These are phyloP conservation scores for Heliornis fulica DNA, from an alignment of 2,113 vertebrate genomes.

Conservation along the genomic window DNA sequence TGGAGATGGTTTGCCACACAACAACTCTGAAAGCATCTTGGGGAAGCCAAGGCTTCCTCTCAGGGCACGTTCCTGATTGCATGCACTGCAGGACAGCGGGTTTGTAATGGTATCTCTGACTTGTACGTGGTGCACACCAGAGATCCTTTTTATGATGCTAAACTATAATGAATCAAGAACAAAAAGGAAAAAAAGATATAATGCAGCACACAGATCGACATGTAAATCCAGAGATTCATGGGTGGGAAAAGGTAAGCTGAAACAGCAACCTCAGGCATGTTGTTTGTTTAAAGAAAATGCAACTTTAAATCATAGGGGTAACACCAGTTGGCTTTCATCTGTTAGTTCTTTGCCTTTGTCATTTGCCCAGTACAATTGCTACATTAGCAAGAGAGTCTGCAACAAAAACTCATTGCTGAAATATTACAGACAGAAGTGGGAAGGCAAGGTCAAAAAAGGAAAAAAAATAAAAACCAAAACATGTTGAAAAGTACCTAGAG, in stretches of 20 bases:
- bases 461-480: neutral
- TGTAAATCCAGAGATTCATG: neutral
- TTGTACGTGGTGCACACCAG: neutral
- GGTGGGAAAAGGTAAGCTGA: neutral
- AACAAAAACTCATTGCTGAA: neutral
- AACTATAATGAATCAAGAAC: neutral
- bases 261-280: neutral
- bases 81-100: neutral
- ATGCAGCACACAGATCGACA: neutral
- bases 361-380: neutral
- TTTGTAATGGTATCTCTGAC: neutral
- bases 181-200: neutral
- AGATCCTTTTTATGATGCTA: neutral
- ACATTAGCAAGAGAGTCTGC: neutral
- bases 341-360: neutral
- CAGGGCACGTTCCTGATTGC: neutral
- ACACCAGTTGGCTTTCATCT: neutral
- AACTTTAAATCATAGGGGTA: neutral
- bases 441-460: neutral
- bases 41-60: neutral
- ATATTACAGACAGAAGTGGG: neutral
- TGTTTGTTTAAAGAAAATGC: neutral
- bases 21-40: conserved; percentile 1
- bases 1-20: neutral
- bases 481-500: neutral